phyloP scores from a whole-genome alignment of 1,140 invertebrate genomes.

The Drosophila seguyi region DNA sequence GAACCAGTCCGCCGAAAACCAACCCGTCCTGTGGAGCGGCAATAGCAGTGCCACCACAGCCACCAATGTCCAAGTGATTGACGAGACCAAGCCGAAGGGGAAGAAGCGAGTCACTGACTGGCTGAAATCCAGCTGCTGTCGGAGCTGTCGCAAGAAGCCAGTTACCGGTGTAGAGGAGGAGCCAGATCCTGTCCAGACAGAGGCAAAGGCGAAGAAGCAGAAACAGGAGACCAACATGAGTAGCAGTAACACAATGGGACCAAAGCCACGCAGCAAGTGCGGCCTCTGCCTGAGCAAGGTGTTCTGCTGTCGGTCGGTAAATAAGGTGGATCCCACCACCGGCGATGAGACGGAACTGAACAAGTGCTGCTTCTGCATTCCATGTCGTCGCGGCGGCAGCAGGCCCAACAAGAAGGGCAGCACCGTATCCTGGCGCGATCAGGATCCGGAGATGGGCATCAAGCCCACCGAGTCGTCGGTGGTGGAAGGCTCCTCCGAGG shows the following conservation, averaged over 20 bases:
- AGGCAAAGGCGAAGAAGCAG: conserved; percentile 2
- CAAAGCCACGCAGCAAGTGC: conserved; percentile 64
- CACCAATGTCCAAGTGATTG: conserved; percentile 72
- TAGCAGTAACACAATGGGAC: conserved; percentile 25
- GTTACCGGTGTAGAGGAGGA: neutral
- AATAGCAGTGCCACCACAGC: conserved; percentile 73
- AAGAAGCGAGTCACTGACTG: conserved; percentile 71
- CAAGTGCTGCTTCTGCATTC: conserved; percentile 83
- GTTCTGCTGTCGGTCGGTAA: conserved; percentile 82
- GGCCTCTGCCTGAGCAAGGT: conserved; percentile 76
- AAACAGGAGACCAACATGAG: conserved; percentile 49
- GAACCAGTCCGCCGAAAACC: conserved; percentile 57
- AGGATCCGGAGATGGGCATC: conserved; percentile 76
- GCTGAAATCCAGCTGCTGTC: conserved; percentile 71
- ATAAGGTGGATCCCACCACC: conserved; percentile 78
- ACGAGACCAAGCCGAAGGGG: conserved; percentile 63
- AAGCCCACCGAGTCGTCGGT: conserved; percentile 72
- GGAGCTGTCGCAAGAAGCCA: conserved; percentile 70
- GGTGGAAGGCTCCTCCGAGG: conserved; percentile 72
- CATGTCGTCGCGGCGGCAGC: conserved; percentile 69
- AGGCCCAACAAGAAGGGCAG: conserved; percentile 47
- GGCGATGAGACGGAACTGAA: conserved; percentile 75
- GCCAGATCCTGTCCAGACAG: conserved; percentile 19
- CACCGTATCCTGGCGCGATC: conserved; percentile 81
- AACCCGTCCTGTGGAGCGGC: conserved; percentile 73